phyloP scores from a whole-genome alignment of 2,888 invertebrate species.

The Epistrophe eligans region DNA sequence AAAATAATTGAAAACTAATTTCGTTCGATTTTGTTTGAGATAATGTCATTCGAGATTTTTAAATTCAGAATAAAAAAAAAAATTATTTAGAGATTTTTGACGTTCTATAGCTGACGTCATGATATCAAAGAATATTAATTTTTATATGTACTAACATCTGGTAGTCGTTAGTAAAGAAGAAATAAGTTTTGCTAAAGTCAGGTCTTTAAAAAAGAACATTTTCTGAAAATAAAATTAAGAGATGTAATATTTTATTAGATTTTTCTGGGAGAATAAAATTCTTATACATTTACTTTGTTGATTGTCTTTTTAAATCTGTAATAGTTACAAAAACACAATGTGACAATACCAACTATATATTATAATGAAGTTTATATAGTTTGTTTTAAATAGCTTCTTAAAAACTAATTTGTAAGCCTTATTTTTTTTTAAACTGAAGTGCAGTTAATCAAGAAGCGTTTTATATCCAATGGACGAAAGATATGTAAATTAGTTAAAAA shows the following conservation, averaged over 20 bases:
- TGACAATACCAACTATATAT: background rate
- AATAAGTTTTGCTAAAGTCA: conserved; percentile 47
- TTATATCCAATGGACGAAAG: background rate
- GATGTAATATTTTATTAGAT: background rate
- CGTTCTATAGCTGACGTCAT: background rate
- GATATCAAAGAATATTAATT: background rate
- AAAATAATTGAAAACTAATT: background rate
- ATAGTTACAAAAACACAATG: background rate
- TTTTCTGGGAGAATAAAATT: background rate
- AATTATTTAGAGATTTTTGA: background rate
- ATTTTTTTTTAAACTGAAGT: background rate
- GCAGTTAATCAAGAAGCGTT: background rate
- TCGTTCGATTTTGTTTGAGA: background rate
- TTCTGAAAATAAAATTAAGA: conserved; percentile 57
- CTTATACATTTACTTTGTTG: conserved; percentile 6
- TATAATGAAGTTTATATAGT: background rate
- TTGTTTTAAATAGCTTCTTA: background rate
- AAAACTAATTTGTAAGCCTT: background rate
- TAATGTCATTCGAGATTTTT: background rate
- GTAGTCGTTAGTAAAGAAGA: conserved; percentile 10
- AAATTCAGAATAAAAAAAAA: background rate
- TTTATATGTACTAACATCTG: conserved; percentile 1
- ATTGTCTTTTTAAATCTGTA: conserved; percentile 6
- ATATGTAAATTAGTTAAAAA: background rate
- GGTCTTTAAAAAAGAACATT: conserved; percentile 54